Percentiles rank a stretch among this genome's conserved stretches.
These are phyloP conservation scores for Aurelia coerulea DNA, from an alignment of 30 jellyfish, hydroid and myxozoan species.

Conservation along the genomic window DNA sequence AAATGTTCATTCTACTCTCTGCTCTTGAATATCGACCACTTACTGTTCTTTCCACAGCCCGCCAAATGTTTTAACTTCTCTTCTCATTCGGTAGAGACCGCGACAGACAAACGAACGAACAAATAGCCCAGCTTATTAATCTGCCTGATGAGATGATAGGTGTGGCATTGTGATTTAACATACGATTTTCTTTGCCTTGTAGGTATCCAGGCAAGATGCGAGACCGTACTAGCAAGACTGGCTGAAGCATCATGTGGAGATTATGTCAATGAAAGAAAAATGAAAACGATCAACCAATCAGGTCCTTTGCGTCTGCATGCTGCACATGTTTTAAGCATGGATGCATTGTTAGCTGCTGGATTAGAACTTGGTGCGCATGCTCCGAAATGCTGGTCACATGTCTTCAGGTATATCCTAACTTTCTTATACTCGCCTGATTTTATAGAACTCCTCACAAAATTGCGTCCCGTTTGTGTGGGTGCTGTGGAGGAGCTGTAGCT, in stretches of 20 bases:
- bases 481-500: too few relatives aligned
- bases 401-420: slow-evolving; percentile 74
- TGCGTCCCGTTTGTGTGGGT: not conserved
- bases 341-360: slow-evolving; percentile 97
- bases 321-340: slow-evolving; percentile 99
- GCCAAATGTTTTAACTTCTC: too few relatives aligned
- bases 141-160: too few relatives aligned
- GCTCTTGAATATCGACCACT: too few relatives aligned
- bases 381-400: slow-evolving; percentile 98
- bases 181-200: not conserved
- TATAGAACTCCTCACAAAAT: not conserved
- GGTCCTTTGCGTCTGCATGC: slow-evolving; percentile 94
- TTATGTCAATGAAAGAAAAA: slow-evolving; percentile 68
- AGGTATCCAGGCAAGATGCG: slow-evolving; percentile 98
- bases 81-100: too few relatives aligned
- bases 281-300: slow-evolving; percentile 42
- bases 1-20: too few relatives aligned
- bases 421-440: not conserved
- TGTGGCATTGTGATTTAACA: too few relatives aligned
- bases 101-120: too few relatives aligned
- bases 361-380: slow-evolving; percentile 96
- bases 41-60: too few relatives aligned
- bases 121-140: too few relatives aligned
- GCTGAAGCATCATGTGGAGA: slow-evolving; percentile 97
- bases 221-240: slow-evolving; percentile 84